Evolutionary conservation across 1,140 invertebrate species (phyloP).

Genomic region (Gyrodactylus bullatarudis): DNA sequence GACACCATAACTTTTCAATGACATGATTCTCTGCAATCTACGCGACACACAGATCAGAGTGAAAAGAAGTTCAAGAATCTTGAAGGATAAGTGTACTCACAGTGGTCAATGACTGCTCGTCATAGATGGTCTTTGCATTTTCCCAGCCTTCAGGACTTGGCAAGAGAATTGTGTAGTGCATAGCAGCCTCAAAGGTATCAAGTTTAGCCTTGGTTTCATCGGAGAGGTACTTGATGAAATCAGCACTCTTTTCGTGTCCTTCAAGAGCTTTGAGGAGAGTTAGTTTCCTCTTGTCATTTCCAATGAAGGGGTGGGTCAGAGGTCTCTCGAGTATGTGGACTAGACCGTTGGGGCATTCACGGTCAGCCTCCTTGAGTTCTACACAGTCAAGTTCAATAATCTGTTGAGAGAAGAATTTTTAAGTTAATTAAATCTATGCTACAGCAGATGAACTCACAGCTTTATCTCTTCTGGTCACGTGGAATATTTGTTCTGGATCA

Average conservation of each 20-base stretch:
- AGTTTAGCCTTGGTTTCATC: neutral
- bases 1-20: neutral
- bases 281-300: neutral
- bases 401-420: too few species aligned
- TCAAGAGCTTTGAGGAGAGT: neutral
- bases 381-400: constrained; percentile 3
- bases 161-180: neutral
- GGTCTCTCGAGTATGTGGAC: neutral
- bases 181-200: neutral
- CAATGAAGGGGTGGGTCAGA: neutral
- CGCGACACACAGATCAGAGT: too few species aligned
- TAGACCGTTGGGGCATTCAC: neutral
- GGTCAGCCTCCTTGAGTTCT: neutral
- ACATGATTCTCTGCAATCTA: neutral
- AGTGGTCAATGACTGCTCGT: neutral
- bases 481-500: neutral
- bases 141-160: neutral
- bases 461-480: neutral
- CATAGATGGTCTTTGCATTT: neutral
- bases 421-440: neutral
- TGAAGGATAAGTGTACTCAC: too few species aligned
- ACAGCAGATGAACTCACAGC: neutral
- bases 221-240: neutral
- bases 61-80: too few species aligned
- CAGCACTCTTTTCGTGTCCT: neutral